phyloP scores from a whole-genome alignment of 2,888 invertebrate genomes.

The Mythimna albipuncta region DNA sequence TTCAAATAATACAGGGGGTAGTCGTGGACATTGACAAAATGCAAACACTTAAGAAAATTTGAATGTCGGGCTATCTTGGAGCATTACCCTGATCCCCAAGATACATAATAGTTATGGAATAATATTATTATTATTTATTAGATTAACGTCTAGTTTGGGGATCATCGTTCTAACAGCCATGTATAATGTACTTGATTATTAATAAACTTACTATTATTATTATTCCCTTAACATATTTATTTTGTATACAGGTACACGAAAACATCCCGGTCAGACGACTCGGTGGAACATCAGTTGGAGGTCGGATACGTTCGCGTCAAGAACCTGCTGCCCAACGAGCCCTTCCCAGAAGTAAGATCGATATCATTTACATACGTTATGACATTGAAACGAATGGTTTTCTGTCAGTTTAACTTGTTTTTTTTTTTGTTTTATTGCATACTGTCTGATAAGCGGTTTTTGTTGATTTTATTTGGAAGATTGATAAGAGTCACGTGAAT shows the following conservation, averaged over 20 bases:
- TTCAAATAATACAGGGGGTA: too few species aligned
- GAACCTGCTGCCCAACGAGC: constrained; percentile 98
- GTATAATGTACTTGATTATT: too few species aligned
- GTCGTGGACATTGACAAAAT: too few species aligned
- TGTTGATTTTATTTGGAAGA: not conserved
- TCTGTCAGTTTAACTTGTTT: not conserved
- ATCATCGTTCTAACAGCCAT: too few species aligned
- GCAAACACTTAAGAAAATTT: too few species aligned
- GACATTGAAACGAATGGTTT: not conserved
- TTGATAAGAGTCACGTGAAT: not conserved
- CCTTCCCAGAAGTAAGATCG: constrained; percentile 94
- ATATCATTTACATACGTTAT: not conserved
- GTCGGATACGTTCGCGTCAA: constrained; percentile 98
- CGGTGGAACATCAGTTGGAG: constrained; percentile 98
- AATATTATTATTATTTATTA: too few species aligned
- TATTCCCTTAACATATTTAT: too few species aligned
- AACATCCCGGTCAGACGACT: constrained; percentile 98
- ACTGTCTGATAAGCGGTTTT: not conserved
- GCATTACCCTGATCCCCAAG: too few species aligned
- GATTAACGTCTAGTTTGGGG: too few species aligned
- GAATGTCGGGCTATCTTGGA: too few species aligned
- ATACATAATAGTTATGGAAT: too few species aligned
- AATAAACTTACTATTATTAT: too few species aligned
- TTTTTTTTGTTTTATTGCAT: not conserved
- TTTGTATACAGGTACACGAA: constrained; percentile 95